phyloP scores from a whole-genome alignment of 2,888 invertebrate species.

The Cantharis rufa region DNA sequence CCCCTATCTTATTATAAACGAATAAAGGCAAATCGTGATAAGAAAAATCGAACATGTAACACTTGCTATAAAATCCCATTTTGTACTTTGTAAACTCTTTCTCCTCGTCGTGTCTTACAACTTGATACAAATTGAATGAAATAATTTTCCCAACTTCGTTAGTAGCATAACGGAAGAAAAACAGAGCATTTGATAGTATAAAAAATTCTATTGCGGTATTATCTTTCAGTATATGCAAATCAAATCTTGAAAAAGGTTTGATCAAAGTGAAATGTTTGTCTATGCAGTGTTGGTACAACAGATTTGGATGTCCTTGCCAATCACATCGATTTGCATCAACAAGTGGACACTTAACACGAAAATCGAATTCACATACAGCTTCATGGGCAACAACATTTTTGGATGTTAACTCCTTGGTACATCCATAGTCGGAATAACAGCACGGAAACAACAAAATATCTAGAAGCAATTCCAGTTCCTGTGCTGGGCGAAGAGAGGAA shows the following conservation, averaged over 20 bases:
- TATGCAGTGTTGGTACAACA: not conserved
- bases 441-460: not conserved
- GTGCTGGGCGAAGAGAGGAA: not conserved
- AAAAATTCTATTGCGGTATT: not conserved
- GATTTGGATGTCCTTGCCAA: not conserved
- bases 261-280: not conserved
- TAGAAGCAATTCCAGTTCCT: not conserved
- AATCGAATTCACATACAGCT: not conserved
- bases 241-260: not conserved
- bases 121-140: not conserved
- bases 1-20: too few relatives aligned
- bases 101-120: not conserved
- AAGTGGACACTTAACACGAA: not conserved
- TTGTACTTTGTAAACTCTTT: not conserved
- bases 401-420: not conserved
- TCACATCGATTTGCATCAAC: not conserved
- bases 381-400: not conserved
- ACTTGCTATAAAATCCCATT: not conserved
- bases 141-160: not conserved
- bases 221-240: not conserved
- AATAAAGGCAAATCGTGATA: too few relatives aligned
- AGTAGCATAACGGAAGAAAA: not conserved
- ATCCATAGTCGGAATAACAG: not conserved
- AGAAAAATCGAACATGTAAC: too few relatives aligned
- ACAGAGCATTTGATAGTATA: not conserved